Evolutionary conservation across 2,113 vertebrate genomes (phyloP).

Genomic region (Gnathonemus longibarbis): DNA sequence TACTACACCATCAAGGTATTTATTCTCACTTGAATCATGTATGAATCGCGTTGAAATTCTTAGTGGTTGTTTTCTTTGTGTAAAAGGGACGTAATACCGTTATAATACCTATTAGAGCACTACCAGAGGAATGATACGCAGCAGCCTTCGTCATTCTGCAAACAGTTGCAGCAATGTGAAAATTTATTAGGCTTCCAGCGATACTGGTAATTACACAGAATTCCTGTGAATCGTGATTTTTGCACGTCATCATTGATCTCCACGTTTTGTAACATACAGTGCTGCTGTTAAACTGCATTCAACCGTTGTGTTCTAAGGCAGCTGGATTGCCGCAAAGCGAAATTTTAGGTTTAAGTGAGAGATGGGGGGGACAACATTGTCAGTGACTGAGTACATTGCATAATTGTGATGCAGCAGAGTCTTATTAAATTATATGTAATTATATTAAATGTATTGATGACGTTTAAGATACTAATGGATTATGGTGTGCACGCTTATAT

Average conservation of each 20-base stretch:
- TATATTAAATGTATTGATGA: not conserved
- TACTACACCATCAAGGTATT: constrained; percentile 22
- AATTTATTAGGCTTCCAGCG: not conserved
- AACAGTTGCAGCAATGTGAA: constrained; percentile 17
- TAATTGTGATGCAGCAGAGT: not conserved
- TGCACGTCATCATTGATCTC: not conserved
- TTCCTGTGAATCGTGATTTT: not conserved
- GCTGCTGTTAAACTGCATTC: not conserved
- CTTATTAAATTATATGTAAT: not conserved
- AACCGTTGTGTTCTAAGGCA: not conserved
- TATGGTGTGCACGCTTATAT: not conserved
- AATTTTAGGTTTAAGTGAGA: not conserved
- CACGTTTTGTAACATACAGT: not conserved
- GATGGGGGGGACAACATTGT: not conserved
- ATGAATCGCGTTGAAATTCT: not conserved
- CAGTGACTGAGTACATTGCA: not conserved
- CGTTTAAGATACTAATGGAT: not conserved
- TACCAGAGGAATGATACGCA: not conserved
- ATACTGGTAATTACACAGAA: not conserved
- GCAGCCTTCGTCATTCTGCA: not conserved
- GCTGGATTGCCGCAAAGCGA: constrained; percentile 12
- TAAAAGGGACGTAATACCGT: not conserved
- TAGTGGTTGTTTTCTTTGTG: not conserved
- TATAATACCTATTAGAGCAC: not conserved
- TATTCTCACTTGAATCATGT: constrained; percentile 11